phyloP scores from a whole-genome alignment of 2,113 vertebrate genomes.

The Pyrgilauda ruficollis region DNA sequence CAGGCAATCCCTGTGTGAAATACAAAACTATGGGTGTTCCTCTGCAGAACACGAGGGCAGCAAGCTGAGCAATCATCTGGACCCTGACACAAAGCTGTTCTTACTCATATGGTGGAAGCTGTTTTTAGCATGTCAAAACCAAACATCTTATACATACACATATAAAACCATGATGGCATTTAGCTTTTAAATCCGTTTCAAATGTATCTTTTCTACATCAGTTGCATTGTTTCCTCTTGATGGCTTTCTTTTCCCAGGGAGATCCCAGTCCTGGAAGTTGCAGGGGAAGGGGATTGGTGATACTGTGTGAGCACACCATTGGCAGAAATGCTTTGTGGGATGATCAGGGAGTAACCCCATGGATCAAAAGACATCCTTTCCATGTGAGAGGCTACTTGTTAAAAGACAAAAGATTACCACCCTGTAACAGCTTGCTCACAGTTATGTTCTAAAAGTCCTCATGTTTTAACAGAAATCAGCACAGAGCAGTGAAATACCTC shows the following conservation, averaged over 20 bases:
- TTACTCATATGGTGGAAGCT: not conserved
- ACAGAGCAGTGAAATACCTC: not conserved
- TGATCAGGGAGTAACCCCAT: not conserved
- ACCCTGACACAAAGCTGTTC: slow-evolving; percentile 61
- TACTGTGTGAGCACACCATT: not conserved
- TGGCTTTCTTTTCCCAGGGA: not conserved
- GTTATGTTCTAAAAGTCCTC: not conserved
- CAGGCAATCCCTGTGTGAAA: slow-evolving; percentile 65
- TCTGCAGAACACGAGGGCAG: slow-evolving; percentile 46
- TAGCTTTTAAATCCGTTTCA: not conserved
- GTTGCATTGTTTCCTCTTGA: not conserved
- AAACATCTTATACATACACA: not conserved
- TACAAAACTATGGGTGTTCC: slow-evolving; percentile 65
- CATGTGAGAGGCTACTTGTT: not conserved
- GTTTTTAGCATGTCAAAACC: not conserved
- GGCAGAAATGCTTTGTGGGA: not conserved
- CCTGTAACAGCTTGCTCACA: not conserved
- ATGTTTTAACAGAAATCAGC: not conserved
- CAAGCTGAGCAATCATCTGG: slow-evolving; percentile 78
- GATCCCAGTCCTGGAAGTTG: not conserved
- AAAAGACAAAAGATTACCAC: not conserved
- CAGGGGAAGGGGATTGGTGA: not conserved
- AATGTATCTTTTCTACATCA: not conserved
- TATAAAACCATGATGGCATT: not conserved
- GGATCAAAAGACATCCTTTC: not conserved